A percentile compares a stretch with the other conserved stretches of the same genome.
phyloP scores from a whole-genome alignment of 2,888 invertebrate genomes.

The Lamproptera curius region DNA sequence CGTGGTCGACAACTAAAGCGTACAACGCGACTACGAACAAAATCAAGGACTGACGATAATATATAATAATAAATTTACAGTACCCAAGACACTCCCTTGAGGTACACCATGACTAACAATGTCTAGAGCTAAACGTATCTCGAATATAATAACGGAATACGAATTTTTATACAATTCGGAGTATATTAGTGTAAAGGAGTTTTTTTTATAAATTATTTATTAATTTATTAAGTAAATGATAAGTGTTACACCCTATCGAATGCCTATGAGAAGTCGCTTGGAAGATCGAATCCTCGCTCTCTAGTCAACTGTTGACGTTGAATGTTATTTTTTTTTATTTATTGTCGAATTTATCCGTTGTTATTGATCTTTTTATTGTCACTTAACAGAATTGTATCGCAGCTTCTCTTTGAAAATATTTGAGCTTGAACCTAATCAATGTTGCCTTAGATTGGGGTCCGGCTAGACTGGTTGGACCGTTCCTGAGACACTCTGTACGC shows the following conservation, averaged over 20 bases:
- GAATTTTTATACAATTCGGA: conserved; percentile 71
- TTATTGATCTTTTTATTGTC: conserved; percentile 53
- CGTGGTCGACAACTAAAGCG: conserved; percentile 74
- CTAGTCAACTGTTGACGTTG: conserved; percentile 68
- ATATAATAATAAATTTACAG: conserved; percentile 39
- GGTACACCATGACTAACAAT: conserved; percentile 34
- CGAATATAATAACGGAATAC: conserved; percentile 45
- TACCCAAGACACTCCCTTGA: conserved; percentile 45
- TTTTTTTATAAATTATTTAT: conserved; percentile 64
- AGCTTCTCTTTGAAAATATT: conserved; percentile 55
- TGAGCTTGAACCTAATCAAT: conserved; percentile 67
- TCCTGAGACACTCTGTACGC: conserved; percentile 43
- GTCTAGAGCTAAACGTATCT: conserved; percentile 42
- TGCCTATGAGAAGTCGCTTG: conserved; percentile 63
- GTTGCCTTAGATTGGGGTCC: conserved; percentile 46
- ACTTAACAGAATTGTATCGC: conserved; percentile 60
- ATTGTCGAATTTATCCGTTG: conserved; percentile 43
- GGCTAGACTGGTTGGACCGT: conserved; percentile 31
- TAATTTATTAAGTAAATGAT: conserved; percentile 61
- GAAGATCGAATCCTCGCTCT: conserved; percentile 51
- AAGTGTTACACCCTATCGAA: conserved; percentile 75
- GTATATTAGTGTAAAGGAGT: conserved; percentile 62
- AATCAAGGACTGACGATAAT: conserved; percentile 43
- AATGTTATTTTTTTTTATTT: conserved; percentile 49
- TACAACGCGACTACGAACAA: conserved; percentile 25